Conservation (phyloP, 2,113 vertebrate species). For the Pangasianodon gigas region DNA sequence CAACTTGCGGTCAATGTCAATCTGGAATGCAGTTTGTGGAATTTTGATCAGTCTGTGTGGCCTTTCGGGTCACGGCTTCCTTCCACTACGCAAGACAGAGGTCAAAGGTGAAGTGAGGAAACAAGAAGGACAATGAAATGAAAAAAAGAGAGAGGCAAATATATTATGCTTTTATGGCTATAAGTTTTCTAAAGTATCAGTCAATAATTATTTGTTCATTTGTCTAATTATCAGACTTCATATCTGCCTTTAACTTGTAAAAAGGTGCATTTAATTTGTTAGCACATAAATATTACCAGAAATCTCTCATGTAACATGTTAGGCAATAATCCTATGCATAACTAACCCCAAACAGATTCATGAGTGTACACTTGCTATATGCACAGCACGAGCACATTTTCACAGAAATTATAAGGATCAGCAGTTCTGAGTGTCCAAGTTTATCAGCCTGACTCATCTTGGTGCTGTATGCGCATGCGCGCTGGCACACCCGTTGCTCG, state of each 20-base stretch:
- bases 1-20: background rate
- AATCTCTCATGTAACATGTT: background rate
- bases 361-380: no score
- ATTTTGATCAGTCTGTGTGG: slow-evolving; percentile 4
- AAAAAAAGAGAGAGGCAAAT: background rate
- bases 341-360: background rate
- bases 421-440: background rate
- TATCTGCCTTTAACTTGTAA: background rate
- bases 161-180: background rate
- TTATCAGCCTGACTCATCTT: slow-evolving; percentile 1
- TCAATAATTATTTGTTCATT: background rate
- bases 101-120: slow-evolving; percentile 27
- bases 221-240: background rate
- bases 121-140: slow-evolving; percentile 29
- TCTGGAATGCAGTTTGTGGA: background rate
- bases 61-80: slow-evolving; percentile 27
- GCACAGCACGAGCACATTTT: no score
- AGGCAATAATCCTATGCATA: background rate
- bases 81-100: slow-evolving; percentile 5
- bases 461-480: slow-evolving; percentile 46
- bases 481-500: slow-evolving; percentile 16
- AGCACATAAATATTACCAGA: background rate
- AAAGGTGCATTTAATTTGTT: background rate
- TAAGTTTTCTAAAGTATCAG: background rate
- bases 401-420: background rate